Base-by-base conservation (phyloP, 2,113 vertebrate genomes). In the Rhineura floridana region DNA sequence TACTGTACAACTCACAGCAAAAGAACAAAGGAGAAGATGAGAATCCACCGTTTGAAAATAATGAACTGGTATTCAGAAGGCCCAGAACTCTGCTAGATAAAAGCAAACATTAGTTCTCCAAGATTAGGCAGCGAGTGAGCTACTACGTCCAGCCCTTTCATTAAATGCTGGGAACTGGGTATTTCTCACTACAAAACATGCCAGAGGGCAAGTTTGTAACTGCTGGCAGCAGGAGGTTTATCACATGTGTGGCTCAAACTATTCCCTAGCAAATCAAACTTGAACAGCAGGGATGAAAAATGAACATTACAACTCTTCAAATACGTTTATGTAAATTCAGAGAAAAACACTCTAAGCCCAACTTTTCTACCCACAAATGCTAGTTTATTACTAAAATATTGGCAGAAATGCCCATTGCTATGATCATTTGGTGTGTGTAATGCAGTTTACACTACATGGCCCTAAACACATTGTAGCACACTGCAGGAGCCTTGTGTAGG, bases 101-200 rank as follows among this genome's bases (percentile, higher is more conserved):
- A 73, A 73, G 69, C 83, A 73, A 84, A 73, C 69, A 73, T 55
- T 55, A 39, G 46, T 69, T 84, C 83, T 59, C 83, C 36, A 59
- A 42, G 17, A 75, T 55, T 30, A 42, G 23, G 70, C 70, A 59
- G 48, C 9, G 30, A 67, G 62, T 73, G 50, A 85, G 70, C 23
- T 75, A 55, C 36, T 59, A 50, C n/a, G 30, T 75, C 50, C 48
- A 42, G 50, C 48, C 25, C 46, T 75, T 75, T 73, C 50, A 55
- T 59, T 84, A 55, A 42, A 42, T 75, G 48, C 48, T 73, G 81
- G 62, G 63, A 83, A 69, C 44, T 83, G 62, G 81, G 42, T 83
- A 69, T 85, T 85, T 85, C 83, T 36, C 69, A 73, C n/a, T 55
- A 50, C 62, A 85, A 72, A 85, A 84, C 36, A 59, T 30, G 70